Evolutionary conservation across 2,888 invertebrate genomes (phyloP), one percentile per base, ranked within the genome.

Genomic region (Penaeus monodon): DNA sequence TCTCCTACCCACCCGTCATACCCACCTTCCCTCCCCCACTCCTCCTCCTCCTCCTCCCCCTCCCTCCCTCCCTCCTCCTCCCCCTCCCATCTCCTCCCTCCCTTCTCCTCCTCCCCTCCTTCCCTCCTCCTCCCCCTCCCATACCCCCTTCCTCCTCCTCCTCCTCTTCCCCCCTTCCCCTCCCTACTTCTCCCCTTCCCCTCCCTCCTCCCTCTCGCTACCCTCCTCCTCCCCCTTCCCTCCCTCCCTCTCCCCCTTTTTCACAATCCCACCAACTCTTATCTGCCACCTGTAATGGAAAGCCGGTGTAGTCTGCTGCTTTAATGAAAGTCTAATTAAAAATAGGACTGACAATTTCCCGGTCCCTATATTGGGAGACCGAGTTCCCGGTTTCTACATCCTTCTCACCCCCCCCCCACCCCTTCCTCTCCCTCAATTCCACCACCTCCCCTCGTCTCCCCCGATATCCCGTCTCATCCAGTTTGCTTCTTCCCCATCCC

Each of bases 271-370:
- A 44, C 49, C 49, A 65, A n/a, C 68, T 74, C 85, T 85, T 85
- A 85, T 85, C 85, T 65, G 79, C 85, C 85, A 85, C 85, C 85
- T 85, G 85, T 85, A 85, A 85, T 85, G 85, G 85, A 85, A 74
- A 65, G 73, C 80, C 33, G 73, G 68, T 81, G 85, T 81, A 81
- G 79, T 49, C 57, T 29, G 65, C 74, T 49, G 10, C 81, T 65
- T 68, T 85, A 85, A 85, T 85, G 85, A 85, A 85, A 64, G 38
- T 76, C 85, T 85, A 85, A 85, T 85, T 85, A 85, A 85, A 85
- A 85, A 81, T 22, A 20, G 80, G 80, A 49, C 80, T 3, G 68
- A 85, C 65, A 85, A 49, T 74, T 74, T 38, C 27, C 63, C 74
- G 57, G 57, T 57, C 57, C 57, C 57, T 57, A 57, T 57, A 57